A percentile compares a stretch with the other conserved stretches of the same genome.
Conservation (phyloP, 2,888 invertebrate species). For the Pachycephus smyrnensis region DNA sequence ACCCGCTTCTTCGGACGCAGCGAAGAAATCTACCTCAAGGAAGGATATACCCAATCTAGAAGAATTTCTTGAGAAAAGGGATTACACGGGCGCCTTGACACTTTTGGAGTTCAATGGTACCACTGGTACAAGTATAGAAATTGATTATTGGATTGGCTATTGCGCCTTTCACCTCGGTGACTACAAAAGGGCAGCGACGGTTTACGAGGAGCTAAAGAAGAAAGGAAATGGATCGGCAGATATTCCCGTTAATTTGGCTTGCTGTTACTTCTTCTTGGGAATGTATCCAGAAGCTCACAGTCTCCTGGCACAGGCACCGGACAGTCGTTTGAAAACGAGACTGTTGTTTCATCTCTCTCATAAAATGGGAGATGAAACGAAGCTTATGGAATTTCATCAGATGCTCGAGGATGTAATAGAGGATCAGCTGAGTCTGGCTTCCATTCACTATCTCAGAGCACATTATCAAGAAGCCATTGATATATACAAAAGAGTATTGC, state of each 20-base stretch:
- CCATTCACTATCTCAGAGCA: conserved; percentile 94
- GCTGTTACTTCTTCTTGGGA: conserved; percentile 95
- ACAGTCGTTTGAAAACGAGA: conserved; percentile 79
- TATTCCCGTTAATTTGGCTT: conserved; percentile 84
- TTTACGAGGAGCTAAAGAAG: conserved; percentile 73
- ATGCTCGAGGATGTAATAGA: conserved; percentile 89
- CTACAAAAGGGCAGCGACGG: conserved; percentile 74
- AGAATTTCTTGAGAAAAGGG: conserved; percentile 88
- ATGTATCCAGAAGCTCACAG: conserved; percentile 81
- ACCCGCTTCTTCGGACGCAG: conserved; percentile 75
- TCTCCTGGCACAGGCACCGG: conserved; percentile 74
- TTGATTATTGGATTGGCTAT: conserved; percentile 91
- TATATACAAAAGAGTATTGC: conserved; percentile 92
- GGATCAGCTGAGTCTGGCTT: conserved; percentile 95
- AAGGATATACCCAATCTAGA: conserved; percentile 84
- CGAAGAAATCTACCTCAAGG: conserved; percentile 57
- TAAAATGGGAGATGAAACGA: conserved; percentile 89
- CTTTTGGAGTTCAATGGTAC: conserved; percentile 81
- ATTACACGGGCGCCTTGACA: conserved; percentile 95
- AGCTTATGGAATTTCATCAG: conserved; percentile 86
- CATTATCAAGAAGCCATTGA: conserved; percentile 99
- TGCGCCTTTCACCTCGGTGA: conserved; percentile 97
- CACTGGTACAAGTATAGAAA: conserved; percentile 67
- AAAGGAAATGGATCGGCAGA: conserved; percentile 73
- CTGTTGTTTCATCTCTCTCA: conserved; percentile 93